Evolutionary conservation across 1,140 invertebrate species (phyloP).

Genomic region (Orius laevigatus): DNA sequence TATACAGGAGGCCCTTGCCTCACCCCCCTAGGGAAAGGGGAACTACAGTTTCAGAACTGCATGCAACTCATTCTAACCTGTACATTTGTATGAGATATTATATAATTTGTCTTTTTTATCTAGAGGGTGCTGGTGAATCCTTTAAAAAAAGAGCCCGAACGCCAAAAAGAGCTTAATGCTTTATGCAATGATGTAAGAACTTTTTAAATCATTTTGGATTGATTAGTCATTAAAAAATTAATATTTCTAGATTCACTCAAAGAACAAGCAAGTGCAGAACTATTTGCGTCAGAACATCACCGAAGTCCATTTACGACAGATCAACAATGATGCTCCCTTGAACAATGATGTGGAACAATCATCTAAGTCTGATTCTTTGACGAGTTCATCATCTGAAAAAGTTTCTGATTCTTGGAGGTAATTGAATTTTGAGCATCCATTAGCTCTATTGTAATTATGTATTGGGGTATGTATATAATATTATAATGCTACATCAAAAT

Average conservation of each 20-base stretch:
- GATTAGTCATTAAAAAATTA: not conserved
- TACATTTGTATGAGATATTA: too few relatives aligned
- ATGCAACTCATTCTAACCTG: too few relatives aligned
- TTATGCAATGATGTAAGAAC: constrained; percentile 48
- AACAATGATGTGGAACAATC: constrained; percentile 18
- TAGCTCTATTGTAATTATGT: too few relatives aligned
- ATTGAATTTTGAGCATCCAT: too few relatives aligned
- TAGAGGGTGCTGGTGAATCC: too few relatives aligned
- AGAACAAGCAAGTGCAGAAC: constrained; percentile 51
- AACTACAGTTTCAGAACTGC: too few relatives aligned
- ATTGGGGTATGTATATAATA: too few relatives aligned
- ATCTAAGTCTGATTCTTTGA: constrained; percentile 29
- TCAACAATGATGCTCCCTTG: too few relatives aligned
- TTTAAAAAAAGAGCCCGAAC: constrained; percentile 19
- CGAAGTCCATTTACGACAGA: constrained; percentile 20
- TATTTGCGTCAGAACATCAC: constrained; percentile 40
- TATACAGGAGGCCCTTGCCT: too few relatives aligned
- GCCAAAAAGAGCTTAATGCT: constrained; percentile 28
- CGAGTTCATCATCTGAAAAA: constrained; percentile 3
- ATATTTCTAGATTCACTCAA: constrained; percentile 39
- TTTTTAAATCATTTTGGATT: not conserved
- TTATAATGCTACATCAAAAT: too few relatives aligned
- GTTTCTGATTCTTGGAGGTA: constrained; percentile 29
- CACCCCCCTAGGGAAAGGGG: too few relatives aligned
- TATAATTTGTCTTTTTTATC: too few relatives aligned